These are phyloP conservation scores for Pipa parva DNA, from an alignment of 2,113 vertebrate species.

Conservation along the genomic window DNA sequence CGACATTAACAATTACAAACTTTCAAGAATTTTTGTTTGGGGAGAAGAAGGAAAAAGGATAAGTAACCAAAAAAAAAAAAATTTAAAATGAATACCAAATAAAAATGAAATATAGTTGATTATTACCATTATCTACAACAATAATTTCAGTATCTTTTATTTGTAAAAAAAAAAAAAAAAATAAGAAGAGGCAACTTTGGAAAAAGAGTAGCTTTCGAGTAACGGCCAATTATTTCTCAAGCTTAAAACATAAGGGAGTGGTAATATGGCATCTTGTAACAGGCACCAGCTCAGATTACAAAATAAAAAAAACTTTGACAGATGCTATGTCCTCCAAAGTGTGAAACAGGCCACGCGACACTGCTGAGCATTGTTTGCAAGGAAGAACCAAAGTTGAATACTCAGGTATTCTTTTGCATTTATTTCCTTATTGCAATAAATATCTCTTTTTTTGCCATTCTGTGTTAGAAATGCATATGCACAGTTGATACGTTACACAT, in stretches of 20 bases:
- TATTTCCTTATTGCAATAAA: not conserved
- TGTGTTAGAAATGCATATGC: not conserved
- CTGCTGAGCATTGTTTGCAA: constrained; percentile 27
- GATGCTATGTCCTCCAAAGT: constrained; percentile 36
- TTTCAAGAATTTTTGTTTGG: no score
- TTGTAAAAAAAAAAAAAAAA: no score
- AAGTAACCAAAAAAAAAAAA: no score
- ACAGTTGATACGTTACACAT: not conserved
- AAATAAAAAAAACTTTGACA: constrained; percentile 31
- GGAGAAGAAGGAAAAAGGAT: no score
- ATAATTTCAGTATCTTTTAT: no score
- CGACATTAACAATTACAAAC: no score
- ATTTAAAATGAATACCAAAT: no score
- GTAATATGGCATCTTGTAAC: constrained; percentile 14
- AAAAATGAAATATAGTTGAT: no score
- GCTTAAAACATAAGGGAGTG: constrained; percentile 12
- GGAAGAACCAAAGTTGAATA: not conserved
- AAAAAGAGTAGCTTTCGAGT: no score
- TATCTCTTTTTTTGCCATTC: not conserved
- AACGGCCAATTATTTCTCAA: constrained; percentile 5
- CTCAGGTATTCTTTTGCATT: not conserved
- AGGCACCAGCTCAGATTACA: constrained; percentile 21
- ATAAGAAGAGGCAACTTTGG: no score
- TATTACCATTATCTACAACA: no score
- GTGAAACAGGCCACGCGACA: constrained; percentile 26